Evolutionary conservation across 1,140 invertebrate species (phyloP), one percentile per base, ranked within the genome.

Genomic region (Globodera ellingtonae): DNA sequence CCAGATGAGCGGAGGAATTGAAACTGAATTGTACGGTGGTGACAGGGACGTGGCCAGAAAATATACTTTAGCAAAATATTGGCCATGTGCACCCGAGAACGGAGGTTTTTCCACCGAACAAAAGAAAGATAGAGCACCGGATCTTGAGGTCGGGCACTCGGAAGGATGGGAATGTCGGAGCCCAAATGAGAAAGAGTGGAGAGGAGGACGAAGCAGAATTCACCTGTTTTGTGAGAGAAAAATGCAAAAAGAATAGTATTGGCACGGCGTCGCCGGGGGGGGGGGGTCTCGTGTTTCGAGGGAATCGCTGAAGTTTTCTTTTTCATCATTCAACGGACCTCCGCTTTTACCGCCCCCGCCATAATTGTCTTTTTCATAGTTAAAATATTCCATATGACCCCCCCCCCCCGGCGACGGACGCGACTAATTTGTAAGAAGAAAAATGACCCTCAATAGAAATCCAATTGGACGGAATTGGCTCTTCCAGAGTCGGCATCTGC

Each of bases 401-500:
- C 24, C 24, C 24, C 24, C 24, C 24, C 24, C 24, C 24, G 24
- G 24, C 24, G 24, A 24, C 24, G 35, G 35, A 2, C 1, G 3
- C 35, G 35, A 35, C 1, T 35, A 35, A n/a, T n/a, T n/a, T n/a
- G n/a, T n/a, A n/a, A 35, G 1, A 35, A 35, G 3, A 35, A 35
- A 3, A 35, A 24, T 83, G 80, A 21, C 85, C 81, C 46, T 86
- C 85, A 66, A 86, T 87, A 4, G 75, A 72, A 35, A 70, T 65
- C 85, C 85, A 86, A 77, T 84, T 62, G 35, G 73, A 59, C 2
- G 85, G 87, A 4, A 87, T 73, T n/a, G 84, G 87, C 35, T 81
- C 59, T 10, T 65, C 47, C n/a, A 86, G 76, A 46, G 72, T 3
- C 18, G 85, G 87, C 9, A 82, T 62, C 83, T 84, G 21, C 47